Conservation (phyloP, 2,113 vertebrate genomes). For the Aramus guarauna region DNA sequence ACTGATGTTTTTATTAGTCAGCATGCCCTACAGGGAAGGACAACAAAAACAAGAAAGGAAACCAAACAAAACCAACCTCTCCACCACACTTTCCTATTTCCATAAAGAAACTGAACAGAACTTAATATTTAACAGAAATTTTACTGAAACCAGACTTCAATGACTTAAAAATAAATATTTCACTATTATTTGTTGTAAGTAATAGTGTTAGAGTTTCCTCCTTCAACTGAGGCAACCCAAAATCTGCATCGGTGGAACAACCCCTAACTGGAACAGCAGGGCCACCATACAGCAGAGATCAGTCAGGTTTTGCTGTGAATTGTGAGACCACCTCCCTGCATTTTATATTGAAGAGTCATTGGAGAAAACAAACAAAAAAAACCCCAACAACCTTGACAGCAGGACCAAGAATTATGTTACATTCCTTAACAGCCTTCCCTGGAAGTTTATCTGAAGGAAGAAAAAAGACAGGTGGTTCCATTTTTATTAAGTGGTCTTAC, state of each 20-base stretch:
- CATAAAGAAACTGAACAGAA: not conserved
- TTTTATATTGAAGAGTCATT: not conserved
- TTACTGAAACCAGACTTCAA: not conserved
- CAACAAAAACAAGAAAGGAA: not conserved
- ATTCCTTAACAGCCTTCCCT: not conserved
- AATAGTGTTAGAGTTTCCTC: not conserved
- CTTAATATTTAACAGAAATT: not conserved
- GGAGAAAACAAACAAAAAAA: not conserved
- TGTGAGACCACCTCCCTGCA: not conserved
- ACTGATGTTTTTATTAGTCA: not conserved
- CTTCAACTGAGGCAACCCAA: not conserved
- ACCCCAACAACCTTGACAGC: not conserved
- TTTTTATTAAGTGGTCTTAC: not conserved
- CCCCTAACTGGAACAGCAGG: not conserved
- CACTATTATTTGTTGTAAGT: not conserved
- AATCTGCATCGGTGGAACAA: accelerated
- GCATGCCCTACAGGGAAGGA: not conserved
- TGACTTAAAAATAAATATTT: not conserved
- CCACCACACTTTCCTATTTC: not conserved
- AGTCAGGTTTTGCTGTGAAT: not conserved
- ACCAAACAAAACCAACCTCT: not conserved
- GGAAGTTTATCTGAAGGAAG: not conserved
- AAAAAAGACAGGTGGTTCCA: not conserved
- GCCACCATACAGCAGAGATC: not conserved
- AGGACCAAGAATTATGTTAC: not conserved